Base-by-base conservation (phyloP, 1,140 invertebrate species). In the Drosophila repleta region DNA sequence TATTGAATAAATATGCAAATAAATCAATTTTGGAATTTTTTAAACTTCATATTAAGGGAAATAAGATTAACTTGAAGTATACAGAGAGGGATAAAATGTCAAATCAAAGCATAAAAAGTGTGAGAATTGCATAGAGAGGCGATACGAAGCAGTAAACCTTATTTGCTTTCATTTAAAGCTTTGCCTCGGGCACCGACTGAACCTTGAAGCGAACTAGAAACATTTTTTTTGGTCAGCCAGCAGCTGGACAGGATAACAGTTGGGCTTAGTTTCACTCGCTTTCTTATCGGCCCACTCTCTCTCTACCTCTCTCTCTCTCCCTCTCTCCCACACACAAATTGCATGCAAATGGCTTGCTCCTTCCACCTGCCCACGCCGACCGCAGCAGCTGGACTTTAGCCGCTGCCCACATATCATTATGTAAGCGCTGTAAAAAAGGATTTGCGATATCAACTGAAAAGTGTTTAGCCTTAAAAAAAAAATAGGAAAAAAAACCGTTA, bases 361-460 rank as follows among this genome's bases (percentile, higher is more conserved):
- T 11, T 11, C 17, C 53, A 20, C 8, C 2, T n/a, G 29, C 43
- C 45, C 51, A 45, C 35, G 45, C 20, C n/a, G 51, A 58, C 63
- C 77, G 62, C 61, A 71, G 70, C 66, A 43, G 57, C 18, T 17
- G 58, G 8, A 15, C 8, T 35, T 10, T 13, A 37, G 32, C 32
- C 58, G 32, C 53, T 63, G 76, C 63, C 68, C 79, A 85, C 79
- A 85, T 85, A 82, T 85, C 79, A 85, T 82, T 83, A 79, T 82
- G 79, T 83, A 83, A 76, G 79, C 76, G 76, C 74, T 71, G 78
- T 69, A 53, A 56, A 75, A 83, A 80, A 84, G 80, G 80, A 87
- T 87, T 87, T 84, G 75, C 80, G 80, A 83, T 87, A 82, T 81
- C 69, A 81, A 77, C 74, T 77, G 79, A 82, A 82, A 82, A 81